phyloP scores from a whole-genome alignment of 2,797 vertebrate genomes.

The Melanotaenia maccullochi region DNA sequence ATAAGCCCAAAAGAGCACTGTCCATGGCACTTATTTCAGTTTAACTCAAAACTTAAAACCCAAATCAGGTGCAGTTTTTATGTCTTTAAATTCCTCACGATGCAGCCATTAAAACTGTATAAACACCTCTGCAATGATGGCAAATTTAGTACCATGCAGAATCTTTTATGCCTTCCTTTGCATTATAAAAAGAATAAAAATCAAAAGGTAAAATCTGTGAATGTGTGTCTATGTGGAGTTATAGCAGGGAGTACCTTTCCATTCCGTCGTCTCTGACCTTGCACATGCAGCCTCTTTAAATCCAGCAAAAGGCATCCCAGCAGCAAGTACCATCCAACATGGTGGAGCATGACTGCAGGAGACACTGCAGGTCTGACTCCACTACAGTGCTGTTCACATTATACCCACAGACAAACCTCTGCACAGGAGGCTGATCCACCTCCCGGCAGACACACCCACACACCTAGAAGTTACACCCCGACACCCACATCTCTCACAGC shows the following conservation, averaged over 20 bases:
- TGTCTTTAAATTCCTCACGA: not conserved
- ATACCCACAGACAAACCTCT: conserved; percentile 48
- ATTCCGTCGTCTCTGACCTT: conserved; percentile 49
- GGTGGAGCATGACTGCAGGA: conserved; percentile 72
- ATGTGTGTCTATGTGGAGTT: not conserved
- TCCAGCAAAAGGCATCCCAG: conserved; percentile 75
- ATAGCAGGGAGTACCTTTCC: conserved; percentile 66
- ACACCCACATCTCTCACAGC: conserved; percentile 19
- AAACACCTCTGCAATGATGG: not conserved
- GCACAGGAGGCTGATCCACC: conserved; percentile 55
- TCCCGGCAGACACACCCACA: conserved; percentile 67
- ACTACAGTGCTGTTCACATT: conserved; percentile 45
- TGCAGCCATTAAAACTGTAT: not conserved
- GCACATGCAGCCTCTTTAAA: conserved; percentile 55
- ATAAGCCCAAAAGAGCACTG: not conserved
- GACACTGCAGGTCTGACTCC: conserved; percentile 47
- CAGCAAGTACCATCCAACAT: conserved; percentile 66
- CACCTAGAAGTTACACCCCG: conserved; percentile 54
- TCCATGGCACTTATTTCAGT: not conserved
- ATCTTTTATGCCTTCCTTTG: not conserved
- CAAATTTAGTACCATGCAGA: not conserved
- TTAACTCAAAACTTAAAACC: not conserved
- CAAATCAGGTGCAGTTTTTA: conserved; percentile 6
- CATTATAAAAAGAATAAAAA: not conserved
- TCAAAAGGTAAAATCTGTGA: not conserved